Base-by-base conservation (phyloP, 2,797 vertebrate species). In the Coccyzus lansbergi region DNA sequence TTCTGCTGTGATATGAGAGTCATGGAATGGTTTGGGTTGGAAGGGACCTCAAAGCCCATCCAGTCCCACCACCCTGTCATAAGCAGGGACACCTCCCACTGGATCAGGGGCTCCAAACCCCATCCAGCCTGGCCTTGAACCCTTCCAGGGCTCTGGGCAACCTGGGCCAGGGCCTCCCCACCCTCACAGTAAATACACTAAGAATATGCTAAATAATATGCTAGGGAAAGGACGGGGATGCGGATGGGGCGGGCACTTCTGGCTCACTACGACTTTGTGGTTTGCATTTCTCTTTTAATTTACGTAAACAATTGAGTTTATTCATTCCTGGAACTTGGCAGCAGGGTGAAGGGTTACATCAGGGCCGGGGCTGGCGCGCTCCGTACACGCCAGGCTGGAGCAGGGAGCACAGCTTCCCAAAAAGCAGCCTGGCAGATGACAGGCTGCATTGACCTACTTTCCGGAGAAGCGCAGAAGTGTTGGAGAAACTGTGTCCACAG, bases 401-500 rank as follows among this genome's bases (percentile, higher is more conserved):
- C 82, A 28, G 65, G 93, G 71, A 74, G 82, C 26, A 3, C 16
- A 56, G 42, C 62, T 63, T 38, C 75, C 88, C 59, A 42, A 92
- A 78, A 48, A 94, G 7, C n/a, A 36, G 68, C 55, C 49, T 80
- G 86, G 92, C 91, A 67, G 79, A 69, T 81, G 82, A 83, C 83
- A 40, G 6, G 0, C 42, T 70, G 40, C 69, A 58, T 44, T 97
- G 97, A 97, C 97, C 97, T 94, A 97, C 89, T 97, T 97, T 92
- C 0, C 3, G 77, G 84, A 91, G 80, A 89, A 83, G 90, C 8
- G 1, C 72, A 31, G 51, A 24, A 93, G 76, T 28, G 48, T 8
- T 56, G 74, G 55, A 51, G 77, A 38, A 80, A 38, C 68, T 15
- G 34, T 56, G 72, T 65, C 88, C 9, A 3, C 63, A 25, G 95